These are phyloP conservation scores for Poicephalus meyeri DNA, from an alignment of 2,113 vertebrate genomes.

Conservation along the genomic window DNA sequence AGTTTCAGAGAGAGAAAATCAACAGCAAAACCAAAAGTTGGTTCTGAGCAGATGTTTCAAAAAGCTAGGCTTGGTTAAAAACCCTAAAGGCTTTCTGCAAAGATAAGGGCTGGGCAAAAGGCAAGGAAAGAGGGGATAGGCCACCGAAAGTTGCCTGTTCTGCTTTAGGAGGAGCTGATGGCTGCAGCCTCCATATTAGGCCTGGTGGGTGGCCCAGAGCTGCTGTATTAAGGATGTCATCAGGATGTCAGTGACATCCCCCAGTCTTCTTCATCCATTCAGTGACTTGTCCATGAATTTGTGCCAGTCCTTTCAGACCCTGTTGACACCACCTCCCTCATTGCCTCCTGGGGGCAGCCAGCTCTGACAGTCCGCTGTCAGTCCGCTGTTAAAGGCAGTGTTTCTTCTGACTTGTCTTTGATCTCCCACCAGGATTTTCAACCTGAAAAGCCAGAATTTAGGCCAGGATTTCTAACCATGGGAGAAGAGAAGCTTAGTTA, in stretches of 20 bases:
- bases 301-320: neutral
- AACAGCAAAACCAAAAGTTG: neutral
- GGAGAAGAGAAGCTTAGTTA: neutral
- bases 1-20: neutral
- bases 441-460: neutral
- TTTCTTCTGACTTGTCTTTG: neutral
- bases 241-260: rapidly evolving
- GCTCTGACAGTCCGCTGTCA: neutral
- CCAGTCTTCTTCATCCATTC: neutral
- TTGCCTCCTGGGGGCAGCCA: neutral
- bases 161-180: neutral
- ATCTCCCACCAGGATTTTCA: neutral
- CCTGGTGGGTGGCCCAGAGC: neutral
- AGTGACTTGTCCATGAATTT: rapidly evolving
- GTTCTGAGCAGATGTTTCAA: rapidly evolving
- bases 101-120: neutral
- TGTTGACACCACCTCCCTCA: neutral
- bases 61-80: neutral
- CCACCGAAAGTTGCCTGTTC: neutral
- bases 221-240: neutral
- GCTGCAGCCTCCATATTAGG: neutral
- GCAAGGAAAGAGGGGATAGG: neutral
- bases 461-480: neutral
- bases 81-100: neutral
- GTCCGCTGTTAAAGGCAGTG: neutral